Base-by-base conservation (phyloP, 35 echinoderm and acorn worm genomes). In the Ophioderma brevispina region DNA sequence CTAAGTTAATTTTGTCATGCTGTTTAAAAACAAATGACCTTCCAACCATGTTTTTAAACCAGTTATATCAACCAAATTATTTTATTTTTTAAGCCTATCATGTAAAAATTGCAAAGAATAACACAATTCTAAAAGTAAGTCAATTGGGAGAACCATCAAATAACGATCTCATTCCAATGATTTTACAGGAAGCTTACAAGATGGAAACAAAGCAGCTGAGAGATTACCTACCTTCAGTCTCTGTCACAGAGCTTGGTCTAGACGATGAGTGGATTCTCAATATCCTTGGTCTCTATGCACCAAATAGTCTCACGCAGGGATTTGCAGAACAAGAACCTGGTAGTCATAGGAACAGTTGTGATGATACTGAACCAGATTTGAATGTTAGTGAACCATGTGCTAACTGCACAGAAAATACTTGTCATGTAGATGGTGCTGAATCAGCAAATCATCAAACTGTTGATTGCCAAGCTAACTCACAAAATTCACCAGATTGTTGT, bases 201-300 rank as follows among this genome's bases (percentile, higher is more conserved):
- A 63, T 36, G 28, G 81, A 94, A 50, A 94, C 76, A 19, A 89
- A 46, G 76, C 39, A 83, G 35, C 87, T 94, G 15, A 50, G 87
- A 40, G 76, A n/a, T 30, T 84, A 78, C 76, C 76, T 94, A 5
- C 86, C 86, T 1, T 40, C 80, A 55, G 76, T 77, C 31, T 89
- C 64, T 50, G 31, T 94, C 11, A 79, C 81, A 59, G 83, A 88
- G 17, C 64, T 94, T n/a, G 23, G 77, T n/a, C 41, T 94, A 64
- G 87, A 84, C 78, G 92, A 94, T 85, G 92, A 84, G 11, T 94
- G 92, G 92, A 94, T 94, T 42, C 86, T 94, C 10, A 94, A 94
- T 50, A 94, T 94, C 36, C 80, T 94, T 0, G 92, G 92, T n/a
- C 92, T 94, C 8, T 94, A 89, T 79, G 80, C 86, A 37, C 80